Percentiles rank a stretch among this genome's conserved stretches.
Evolutionary conservation across 2,797 vertebrate genomes (phyloP).

Genomic region (Cygnus olor): DNA sequence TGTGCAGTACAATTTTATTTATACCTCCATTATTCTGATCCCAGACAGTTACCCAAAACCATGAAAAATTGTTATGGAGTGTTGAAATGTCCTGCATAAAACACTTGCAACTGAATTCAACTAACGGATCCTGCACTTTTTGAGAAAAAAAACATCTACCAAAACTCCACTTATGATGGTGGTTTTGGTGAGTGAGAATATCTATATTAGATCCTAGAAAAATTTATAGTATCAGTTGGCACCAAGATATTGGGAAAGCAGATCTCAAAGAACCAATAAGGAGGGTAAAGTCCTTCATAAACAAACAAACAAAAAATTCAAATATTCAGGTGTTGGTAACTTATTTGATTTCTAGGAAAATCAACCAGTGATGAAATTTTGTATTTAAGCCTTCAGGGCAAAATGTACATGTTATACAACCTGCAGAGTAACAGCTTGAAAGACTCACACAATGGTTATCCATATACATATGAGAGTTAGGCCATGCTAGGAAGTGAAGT

Average conservation of each 20-base stretch:
- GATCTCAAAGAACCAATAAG: neutral
- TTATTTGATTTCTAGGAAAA: neutral
- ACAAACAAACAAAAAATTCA: neutral
- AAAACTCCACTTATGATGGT: neutral
- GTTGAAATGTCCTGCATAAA: slow-evolving; percentile 60
- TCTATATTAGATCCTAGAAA: neutral
- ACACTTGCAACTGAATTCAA: slow-evolving; percentile 34
- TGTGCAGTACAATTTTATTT: slow-evolving; percentile 65
- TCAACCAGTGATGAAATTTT: neutral
- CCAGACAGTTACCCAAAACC: slow-evolving; percentile 63
- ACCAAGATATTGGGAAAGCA: neutral
- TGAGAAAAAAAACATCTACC: neutral
- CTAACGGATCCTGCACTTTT: neutral
- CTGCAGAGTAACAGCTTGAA: neutral
- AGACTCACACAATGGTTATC: neutral
- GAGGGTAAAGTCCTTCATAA: neutral
- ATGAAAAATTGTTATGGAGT: slow-evolving; percentile 72
- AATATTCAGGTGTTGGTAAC: neutral
- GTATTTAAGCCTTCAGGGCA: neutral
- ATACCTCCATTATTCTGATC: slow-evolving; percentile 61
- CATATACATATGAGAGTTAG: neutral
- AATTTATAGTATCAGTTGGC: neutral
- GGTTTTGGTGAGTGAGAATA: neutral
- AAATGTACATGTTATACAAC: neutral
- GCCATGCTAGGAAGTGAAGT: neutral